Evolutionary conservation across 2,888 invertebrate genomes (phyloP).

Genomic region (Poecilus cupreus): DNA sequence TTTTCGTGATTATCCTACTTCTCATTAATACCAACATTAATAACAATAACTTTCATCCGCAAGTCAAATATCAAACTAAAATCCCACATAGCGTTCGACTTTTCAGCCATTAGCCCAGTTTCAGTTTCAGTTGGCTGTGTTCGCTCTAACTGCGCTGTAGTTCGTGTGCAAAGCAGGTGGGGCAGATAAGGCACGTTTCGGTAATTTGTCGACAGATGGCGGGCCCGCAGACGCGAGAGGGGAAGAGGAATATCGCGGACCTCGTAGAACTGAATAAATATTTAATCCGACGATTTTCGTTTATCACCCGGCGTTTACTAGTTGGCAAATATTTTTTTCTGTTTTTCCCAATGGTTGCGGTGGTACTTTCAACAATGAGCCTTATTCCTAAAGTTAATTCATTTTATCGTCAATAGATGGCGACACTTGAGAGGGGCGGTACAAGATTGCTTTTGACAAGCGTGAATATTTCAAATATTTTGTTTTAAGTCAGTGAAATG

Average conservation of each 20-base stretch:
- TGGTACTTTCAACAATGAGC: too few relatives aligned
- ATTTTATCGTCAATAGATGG: too few relatives aligned
- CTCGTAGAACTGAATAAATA: slow-evolving; percentile 49
- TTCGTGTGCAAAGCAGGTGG: slow-evolving; percentile 55
- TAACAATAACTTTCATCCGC: slow-evolving; percentile 26
- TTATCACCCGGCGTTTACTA: slow-evolving; percentile 38
- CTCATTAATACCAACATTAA: slow-evolving; percentile 26
- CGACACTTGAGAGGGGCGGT: too few relatives aligned
- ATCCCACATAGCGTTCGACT: background rate
- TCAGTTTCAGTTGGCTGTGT: background rate
- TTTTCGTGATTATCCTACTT: background rate
- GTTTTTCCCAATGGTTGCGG: background rate
- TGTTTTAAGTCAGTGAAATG: too few relatives aligned
- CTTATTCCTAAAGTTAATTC: too few relatives aligned
- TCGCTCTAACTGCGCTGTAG: background rate
- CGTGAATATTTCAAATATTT: too few relatives aligned
- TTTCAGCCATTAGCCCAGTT: slow-evolving; percentile 38
- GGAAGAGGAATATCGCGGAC: background rate
- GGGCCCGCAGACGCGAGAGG: background rate
- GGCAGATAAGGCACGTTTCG: slow-evolving; percentile 51
- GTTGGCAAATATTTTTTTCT: background rate
- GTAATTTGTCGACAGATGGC: slow-evolving; percentile 48
- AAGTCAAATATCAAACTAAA: slow-evolving; percentile 28
- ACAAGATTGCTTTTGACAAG: too few relatives aligned
- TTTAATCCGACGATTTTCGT: slow-evolving; percentile 56